Base-by-base conservation (phyloP, 1,140 invertebrate genomes). In the Pogonognathellus flavescens region DNA sequence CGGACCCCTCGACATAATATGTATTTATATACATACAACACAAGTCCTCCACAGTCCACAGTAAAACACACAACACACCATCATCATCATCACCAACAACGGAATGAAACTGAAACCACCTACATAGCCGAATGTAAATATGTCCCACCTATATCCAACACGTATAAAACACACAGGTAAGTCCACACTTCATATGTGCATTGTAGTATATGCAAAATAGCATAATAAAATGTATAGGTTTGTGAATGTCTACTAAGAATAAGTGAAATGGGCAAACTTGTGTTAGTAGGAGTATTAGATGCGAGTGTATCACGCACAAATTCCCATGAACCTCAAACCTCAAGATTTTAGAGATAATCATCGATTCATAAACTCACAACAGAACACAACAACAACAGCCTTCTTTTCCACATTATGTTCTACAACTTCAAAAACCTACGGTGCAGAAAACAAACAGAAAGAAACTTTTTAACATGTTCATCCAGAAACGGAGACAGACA, bases 281-380 rank as follows among this genome's bases (percentile, higher is more conserved):
- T 57, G 53, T 57, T 57, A 10, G 53, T 13, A 57, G n/a, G 11
- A 41, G 70, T 76, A 52, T 25, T 62, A 81, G 80, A 81, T 85
- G 84, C 57, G 25, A 20, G 80, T 31, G 70, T 82, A 66, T 62
- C 84, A 85, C 84, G 84, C 84, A 84, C 83, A 50, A 53, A 83
- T 83, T 83, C 82, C 60, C 82, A 83, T 83, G 82, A 83, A 83
- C 82, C 82, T 82, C 80, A 55, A 82, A 82, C 80, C 80, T 83
- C 57, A 60, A 83, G 82, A 83, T 83, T 62, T 83, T 62, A 83
- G 82, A 50, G 82, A 83, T 83, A 83, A 83, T 83, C 82, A 83
- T 83, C 82, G 82, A 83, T 83, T 83, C 41, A 50, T 55, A 25
- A 76, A 16, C 16, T 76, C 70, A 72, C 25, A 60, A 18, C 57